phyloP scores from a whole-genome alignment of 2,113 vertebrate species.

The Petrocephalus microphthalmus region DNA sequence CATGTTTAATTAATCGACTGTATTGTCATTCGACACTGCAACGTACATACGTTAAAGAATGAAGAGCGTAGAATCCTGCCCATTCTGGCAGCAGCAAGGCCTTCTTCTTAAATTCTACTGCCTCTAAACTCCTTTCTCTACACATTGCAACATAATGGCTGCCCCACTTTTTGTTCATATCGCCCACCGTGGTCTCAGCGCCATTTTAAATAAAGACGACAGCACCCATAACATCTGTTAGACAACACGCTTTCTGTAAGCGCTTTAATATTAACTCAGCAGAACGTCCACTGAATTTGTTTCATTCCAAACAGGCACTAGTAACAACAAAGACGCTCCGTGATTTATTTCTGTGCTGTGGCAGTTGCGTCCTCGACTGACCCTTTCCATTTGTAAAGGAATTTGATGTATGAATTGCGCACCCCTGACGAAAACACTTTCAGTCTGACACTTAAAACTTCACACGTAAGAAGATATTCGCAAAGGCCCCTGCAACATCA shows the following conservation, averaged over 20 bases:
- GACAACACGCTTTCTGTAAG: neutral
- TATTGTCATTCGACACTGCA: neutral
- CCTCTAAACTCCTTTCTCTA: conserved; percentile 25
- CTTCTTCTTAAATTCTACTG: neutral
- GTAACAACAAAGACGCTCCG: conserved; percentile 37
- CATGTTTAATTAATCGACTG: neutral
- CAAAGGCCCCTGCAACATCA: neutral
- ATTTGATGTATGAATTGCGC: conserved; percentile 36
- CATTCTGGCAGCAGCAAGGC: neutral
- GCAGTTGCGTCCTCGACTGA: conserved; percentile 40
- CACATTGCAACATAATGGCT: conserved; percentile 63
- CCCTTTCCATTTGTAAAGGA: conserved; percentile 38
- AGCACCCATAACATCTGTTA: conserved; percentile 26
- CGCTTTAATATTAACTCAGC: conserved; percentile 3
- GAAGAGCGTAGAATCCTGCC: neutral
- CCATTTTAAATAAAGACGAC: conserved; percentile 70
- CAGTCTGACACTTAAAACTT: neutral
- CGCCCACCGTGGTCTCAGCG: conserved; percentile 65
- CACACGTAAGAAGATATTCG: neutral
- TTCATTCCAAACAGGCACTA: conserved; percentile 22
- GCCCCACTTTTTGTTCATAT: conserved; percentile 69
- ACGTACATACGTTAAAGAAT: neutral
- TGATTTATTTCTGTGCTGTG: conserved; percentile 49
- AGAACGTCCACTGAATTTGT: conserved; percentile 33
- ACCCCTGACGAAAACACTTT: neutral